These are phyloP conservation scores for Amia ocellicauda DNA, from an alignment of 2,113 vertebrate species.

Conservation along the genomic window DNA sequence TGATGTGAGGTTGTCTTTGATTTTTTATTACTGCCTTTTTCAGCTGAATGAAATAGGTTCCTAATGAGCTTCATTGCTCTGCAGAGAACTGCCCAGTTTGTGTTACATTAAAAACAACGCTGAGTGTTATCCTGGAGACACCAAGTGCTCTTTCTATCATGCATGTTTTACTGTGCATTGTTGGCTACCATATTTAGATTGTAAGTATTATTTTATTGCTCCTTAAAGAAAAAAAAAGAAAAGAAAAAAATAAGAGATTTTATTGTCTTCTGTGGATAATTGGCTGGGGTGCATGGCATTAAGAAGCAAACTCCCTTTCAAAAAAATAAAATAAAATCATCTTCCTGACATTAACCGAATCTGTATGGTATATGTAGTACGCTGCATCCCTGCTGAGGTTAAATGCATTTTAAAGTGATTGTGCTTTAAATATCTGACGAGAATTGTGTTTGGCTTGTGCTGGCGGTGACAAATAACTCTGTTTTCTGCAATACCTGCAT, in stretches of 20 bases:
- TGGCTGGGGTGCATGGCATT: too few relatives aligned
- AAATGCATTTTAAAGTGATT: conserved; percentile 11
- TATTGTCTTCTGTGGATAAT: too few relatives aligned
- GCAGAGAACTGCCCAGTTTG: not conserved
- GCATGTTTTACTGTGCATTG: too few relatives aligned
- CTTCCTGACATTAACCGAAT: conserved; percentile 1
- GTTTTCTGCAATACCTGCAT: conserved; percentile 3
- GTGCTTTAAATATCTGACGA: not conserved
- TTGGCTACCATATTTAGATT: not conserved
- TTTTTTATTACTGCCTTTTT: conserved; percentile 17
- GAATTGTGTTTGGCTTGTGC: conserved; percentile 7
- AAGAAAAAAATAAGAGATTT: too few relatives aligned
- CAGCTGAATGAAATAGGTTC: conserved; percentile 1
- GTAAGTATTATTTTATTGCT: not conserved
- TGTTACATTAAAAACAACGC: not conserved
- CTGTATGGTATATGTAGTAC: conserved; percentile 7
- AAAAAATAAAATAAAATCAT: not conserved
- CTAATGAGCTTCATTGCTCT: conserved; percentile 7
- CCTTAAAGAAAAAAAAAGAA: too few relatives aligned
- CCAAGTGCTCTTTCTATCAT: not conserved
- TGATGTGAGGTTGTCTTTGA: conserved; percentile 13
- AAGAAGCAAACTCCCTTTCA: too few relatives aligned
- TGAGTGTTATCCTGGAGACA: conserved; percentile 5
- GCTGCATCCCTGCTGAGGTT: conserved; percentile 8
- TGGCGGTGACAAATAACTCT: not conserved